These are phyloP conservation scores for Sesia apiformis DNA, from an alignment of 2,888 invertebrate genomes.

Conservation along the genomic window DNA sequence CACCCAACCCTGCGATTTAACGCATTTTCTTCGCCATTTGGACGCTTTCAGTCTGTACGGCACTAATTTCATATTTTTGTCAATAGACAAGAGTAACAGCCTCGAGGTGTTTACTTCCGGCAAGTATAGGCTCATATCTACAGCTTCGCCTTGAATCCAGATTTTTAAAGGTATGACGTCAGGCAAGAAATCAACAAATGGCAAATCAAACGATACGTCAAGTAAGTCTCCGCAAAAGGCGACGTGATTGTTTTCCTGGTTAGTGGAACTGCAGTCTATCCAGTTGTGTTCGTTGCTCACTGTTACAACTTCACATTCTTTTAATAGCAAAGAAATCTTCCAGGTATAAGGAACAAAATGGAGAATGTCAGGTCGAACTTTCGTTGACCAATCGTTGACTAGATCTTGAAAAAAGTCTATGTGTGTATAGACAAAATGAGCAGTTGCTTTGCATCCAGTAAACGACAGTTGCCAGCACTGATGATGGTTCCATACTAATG, in stretches of 20 bases:
- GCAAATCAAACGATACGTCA: constrained; percentile 94
- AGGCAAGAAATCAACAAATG: constrained; percentile 95
- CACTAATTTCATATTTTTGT: constrained; percentile 90
- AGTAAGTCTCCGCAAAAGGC: constrained; percentile 96
- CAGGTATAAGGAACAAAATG: constrained; percentile 98
- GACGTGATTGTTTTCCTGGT: constrained; percentile 95
- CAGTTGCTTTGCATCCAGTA: constrained; percentile 95
- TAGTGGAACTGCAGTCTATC: constrained; percentile 98
- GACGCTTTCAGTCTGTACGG: constrained; percentile 73
- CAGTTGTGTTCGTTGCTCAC: constrained; percentile 98
- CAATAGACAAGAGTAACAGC: constrained; percentile 86
- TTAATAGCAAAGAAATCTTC: constrained; percentile 91
- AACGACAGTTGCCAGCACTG: constrained; percentile 95
- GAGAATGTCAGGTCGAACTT: constrained; percentile 93
- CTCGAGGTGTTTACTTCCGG: constrained; percentile 94
- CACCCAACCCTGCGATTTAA: constrained; percentile 86
- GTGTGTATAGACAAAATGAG: constrained; percentile 93
- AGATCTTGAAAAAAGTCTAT: constrained; percentile 97
- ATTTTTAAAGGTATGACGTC: constrained; percentile 91
- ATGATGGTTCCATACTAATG: constrained; percentile 95
- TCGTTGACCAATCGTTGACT: constrained; percentile 97
- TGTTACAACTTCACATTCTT: constrained; percentile 96
- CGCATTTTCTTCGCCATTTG: constrained; percentile 90
- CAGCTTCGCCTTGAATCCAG: constrained; percentile 96
- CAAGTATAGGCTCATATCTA: constrained; percentile 91